Evolutionary conservation across 2,113 vertebrate species (phyloP), one percentile per base, ranked within the genome.

Genomic region (Scatophagus argus): DNA sequence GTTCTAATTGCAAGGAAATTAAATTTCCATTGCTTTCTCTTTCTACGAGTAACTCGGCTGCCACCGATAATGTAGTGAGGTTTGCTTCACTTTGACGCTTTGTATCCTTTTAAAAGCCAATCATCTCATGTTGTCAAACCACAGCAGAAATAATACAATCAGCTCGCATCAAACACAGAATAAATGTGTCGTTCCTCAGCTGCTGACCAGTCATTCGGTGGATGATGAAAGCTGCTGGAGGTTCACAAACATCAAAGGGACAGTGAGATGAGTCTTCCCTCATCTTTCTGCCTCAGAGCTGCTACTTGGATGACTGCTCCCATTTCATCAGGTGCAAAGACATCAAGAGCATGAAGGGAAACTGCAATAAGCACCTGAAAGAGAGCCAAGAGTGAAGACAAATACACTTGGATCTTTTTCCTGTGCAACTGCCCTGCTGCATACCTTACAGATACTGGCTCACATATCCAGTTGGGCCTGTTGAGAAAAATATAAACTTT

Each of bases 1-100:
- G 82, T 74, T 92, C 84, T 90, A 92, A 93, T 93, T 92, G 85
- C 62, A 17, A 87, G 81, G 68, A 91, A 93, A 90, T 91, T 83
- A 81, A 79, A 92, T 93, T 93, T 87, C 72, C 81, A 82, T 84
- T 70, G 67, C 79, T 81, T 86, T 79, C 52, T 59, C 56, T 74
- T 54, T 73, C 51, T 39, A 21, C 14, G 73, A 81, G 76, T 76
- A 58, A 49, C 59, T 79, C 36, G 10, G 17, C 70, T 52, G 63
- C 47, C 36, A 29, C 19, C 62, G 72, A 81, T 64, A 70, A 81
- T 65, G 79, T 67, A 86, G 64, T 60, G 73, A 74, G 61, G 67
- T 62, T 85, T 62, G 68, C 70, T 83, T 71, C 81, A 76, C 41
- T 74, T 67, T 71, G 83, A 83, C 32, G 19, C 68, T 86, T 61